These are phyloP conservation scores for Porites divaricata DNA, from an alignment of 92 coral and sea anemone species.

Conservation along the genomic window DNA sequence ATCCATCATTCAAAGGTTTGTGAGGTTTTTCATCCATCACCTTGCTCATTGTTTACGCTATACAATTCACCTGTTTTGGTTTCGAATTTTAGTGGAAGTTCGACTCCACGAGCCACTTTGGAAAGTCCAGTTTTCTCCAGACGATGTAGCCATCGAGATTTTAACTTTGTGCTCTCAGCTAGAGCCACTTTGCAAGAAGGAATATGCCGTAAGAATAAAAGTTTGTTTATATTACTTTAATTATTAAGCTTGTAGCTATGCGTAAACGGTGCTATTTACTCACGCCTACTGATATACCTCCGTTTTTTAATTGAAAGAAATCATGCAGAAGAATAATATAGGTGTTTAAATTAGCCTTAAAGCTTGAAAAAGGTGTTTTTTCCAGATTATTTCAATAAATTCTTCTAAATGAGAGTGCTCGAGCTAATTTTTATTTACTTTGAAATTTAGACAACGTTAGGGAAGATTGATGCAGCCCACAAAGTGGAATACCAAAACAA, in stretches of 20 bases:
- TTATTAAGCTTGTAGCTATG: not conserved
- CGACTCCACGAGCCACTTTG: slow-evolving; percentile 95
- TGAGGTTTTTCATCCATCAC: not conserved
- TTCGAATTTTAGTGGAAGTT: slow-evolving; percentile 75
- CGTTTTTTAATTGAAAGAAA: too few relatives aligned
- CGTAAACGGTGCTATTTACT: too few relatives aligned
- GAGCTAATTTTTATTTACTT: not conserved
- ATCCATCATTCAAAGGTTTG: slow-evolving; percentile 95
- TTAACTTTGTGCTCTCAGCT: slow-evolving; percentile 91
- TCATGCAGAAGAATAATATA: too few relatives aligned
- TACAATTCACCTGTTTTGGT: not conserved
- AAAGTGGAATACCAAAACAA: slow-evolving; percentile 91
- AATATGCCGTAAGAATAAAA: slow-evolving; percentile 69
- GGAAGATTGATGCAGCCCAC: slow-evolving; percentile 77
- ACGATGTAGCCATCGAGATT: slow-evolving; percentile 94
- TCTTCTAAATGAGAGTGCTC: too few relatives aligned
- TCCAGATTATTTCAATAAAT: too few relatives aligned
- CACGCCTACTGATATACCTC: too few relatives aligned
- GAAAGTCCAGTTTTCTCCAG: slow-evolving; percentile 93
- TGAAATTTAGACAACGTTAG: slow-evolving; percentile 73
- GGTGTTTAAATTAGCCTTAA: too few relatives aligned
- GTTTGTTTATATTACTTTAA: not conserved
- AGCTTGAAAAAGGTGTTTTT: too few relatives aligned
- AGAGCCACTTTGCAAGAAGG: slow-evolving; percentile 92
- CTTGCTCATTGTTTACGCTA: not conserved